phyloP scores from a whole-genome alignment of 2,888 invertebrate genomes.

The Athripsodes cinereus region DNA sequence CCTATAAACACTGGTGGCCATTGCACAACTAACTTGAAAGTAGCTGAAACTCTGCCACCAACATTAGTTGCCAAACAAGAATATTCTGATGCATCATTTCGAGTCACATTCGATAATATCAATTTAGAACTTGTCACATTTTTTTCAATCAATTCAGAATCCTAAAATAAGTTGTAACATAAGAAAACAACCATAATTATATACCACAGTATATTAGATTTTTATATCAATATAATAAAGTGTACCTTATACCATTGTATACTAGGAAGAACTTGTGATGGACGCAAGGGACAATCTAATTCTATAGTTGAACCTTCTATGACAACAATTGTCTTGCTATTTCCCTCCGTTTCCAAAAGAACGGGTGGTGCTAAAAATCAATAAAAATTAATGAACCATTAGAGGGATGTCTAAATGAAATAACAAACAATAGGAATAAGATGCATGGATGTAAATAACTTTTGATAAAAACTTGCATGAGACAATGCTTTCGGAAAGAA shows the following conservation, averaged over 20 bases:
- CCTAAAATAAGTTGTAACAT: constrained; percentile 18
- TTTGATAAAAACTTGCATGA: not conserved
- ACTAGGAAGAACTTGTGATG: constrained; percentile 30
- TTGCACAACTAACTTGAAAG: constrained; percentile 49
- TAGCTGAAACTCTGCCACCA: constrained; percentile 49
- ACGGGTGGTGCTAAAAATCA: constrained; percentile 17
- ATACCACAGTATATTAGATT: too few species aligned
- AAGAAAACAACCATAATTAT: too few species aligned
- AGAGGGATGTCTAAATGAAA: not conserved
- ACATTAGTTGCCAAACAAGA: constrained; percentile 55
- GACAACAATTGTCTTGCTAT: constrained; percentile 29
- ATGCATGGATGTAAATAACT: not conserved
- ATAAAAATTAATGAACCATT: not conserved
- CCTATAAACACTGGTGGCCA: constrained; percentile 40
- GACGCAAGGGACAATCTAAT: constrained; percentile 37
- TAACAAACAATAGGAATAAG: not conserved
- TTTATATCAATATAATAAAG: not conserved
- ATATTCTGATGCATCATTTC: constrained; percentile 47
- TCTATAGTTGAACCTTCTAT: constrained; percentile 34
- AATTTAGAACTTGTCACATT: constrained; percentile 26
- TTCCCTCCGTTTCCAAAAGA: constrained; percentile 9
- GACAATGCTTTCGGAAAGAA: too few species aligned
- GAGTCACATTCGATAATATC: constrained; percentile 35
- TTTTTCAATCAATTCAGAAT: constrained; percentile 12
- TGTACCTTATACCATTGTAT: constrained; percentile 49